Evolutionary conservation across 2,888 invertebrate species (phyloP).

Genomic region (Dryococelus australis): DNA sequence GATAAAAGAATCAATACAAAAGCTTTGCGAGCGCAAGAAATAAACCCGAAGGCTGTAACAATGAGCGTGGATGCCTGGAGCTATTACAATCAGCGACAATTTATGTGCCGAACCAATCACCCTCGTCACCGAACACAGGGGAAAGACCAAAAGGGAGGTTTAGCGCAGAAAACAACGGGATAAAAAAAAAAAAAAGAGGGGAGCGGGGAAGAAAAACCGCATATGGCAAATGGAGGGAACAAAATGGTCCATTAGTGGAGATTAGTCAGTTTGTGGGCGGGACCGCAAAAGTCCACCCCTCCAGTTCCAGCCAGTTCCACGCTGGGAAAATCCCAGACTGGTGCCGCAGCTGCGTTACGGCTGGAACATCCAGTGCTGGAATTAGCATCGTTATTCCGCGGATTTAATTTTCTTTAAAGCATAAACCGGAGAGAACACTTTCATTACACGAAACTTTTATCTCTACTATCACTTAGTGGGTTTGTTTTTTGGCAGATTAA

Average conservation of each 20-base stretch:
- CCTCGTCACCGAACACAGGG: neutral
- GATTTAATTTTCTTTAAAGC: neutral
- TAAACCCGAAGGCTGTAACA: too few relatives aligned
- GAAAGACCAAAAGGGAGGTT: neutral
- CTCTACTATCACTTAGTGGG: neutral
- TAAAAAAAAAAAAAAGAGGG: neutral
- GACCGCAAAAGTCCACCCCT: neutral
- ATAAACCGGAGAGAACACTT: neutral
- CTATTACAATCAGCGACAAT: too few relatives aligned
- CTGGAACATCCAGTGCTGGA: neutral
- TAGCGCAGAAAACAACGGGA: neutral
- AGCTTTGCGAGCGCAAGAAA: too few relatives aligned
- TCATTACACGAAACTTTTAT: neutral
- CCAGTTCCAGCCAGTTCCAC: neutral
- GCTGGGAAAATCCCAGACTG: neutral
- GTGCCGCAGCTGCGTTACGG: neutral
- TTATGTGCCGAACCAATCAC: too few relatives aligned
- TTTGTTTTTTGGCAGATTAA: neutral
- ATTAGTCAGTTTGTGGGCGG: constrained; percentile 1
- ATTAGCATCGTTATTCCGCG: neutral
- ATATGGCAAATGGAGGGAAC: constrained; percentile 16
- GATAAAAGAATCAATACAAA: too few relatives aligned
- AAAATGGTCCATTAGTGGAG: constrained; percentile 16
- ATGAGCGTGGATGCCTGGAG: too few relatives aligned
- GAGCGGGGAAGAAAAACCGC: neutral